These are phyloP conservation scores for Mesembrinibis cayennensis DNA, from an alignment of 2,113 vertebrate species.

Conservation along the genomic window DNA sequence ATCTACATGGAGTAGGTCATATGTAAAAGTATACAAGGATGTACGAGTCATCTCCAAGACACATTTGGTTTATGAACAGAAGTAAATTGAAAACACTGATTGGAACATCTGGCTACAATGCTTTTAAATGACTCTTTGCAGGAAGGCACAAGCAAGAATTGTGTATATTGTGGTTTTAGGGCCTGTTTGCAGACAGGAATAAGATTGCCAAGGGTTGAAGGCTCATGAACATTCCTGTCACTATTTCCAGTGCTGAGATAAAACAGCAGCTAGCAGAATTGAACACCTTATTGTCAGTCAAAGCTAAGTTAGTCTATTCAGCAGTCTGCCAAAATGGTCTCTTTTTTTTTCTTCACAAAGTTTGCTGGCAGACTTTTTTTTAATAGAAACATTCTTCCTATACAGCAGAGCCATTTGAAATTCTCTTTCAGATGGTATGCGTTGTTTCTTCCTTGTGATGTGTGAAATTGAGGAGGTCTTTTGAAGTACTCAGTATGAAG, in stretches of 20 bases:
- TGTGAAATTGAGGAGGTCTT: background rate
- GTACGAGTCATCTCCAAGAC: background rate
- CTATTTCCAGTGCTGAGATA: background rate
- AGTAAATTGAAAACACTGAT: constrained; percentile 9
- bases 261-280: background rate
- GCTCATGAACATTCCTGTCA: background rate
- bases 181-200: background rate
- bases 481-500: background rate
- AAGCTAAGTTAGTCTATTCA: background rate
- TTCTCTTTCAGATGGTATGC: background rate
- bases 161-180: background rate
- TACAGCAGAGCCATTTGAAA: background rate
- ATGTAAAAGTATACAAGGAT: background rate
- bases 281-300: background rate
- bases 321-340: background rate
- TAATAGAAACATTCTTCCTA: background rate
- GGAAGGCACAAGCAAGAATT: background rate
- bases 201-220: background rate
- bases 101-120: background rate
- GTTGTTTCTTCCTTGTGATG: background rate
- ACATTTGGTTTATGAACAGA: background rate
- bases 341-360: too few species aligned
- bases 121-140: background rate
- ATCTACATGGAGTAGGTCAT: background rate
- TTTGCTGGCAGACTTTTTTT: background rate